Base-by-base conservation (phyloP, 2,797 vertebrate species). In the Zenarchopterus dispar region DNA sequence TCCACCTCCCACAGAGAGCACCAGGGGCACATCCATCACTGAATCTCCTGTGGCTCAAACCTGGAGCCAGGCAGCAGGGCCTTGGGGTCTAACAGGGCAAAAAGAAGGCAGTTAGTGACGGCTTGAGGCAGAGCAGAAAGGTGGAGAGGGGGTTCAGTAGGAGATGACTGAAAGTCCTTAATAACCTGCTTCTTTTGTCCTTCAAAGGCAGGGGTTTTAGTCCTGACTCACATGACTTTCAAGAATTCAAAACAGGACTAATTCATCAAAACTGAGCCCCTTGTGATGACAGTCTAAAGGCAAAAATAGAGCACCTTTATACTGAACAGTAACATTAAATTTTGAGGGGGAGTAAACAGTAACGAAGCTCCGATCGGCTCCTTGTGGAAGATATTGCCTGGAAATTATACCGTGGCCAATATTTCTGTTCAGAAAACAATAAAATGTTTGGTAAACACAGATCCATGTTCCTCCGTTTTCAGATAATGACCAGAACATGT, bases 11-110 rank as follows among this genome's bases (percentile, higher is more conserved):
- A 79, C 74, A 52, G 78, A 84, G 83, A 88, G 62, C 72, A 76
- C 81, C 48, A 21, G 62, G 78, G 84, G 73, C 75, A 77, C 78
- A 86, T 87, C 81, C 67, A 88, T 88, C 90, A 88, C 47, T 66
- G 77, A 61, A 77, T 77, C 78, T 84, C 77, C 75, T 71, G 67
- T 57, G 67, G 65, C 68, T 81, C 60, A 70, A 84, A 78, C 56
- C 77, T 61, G 65, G 57, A 77, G 58, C 55, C 15, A 53, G 22
- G 65, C 62, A 67, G 49, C 24, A 44, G 59, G 58, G 62, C 43
- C 80, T 63, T 53, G 48, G 74, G 82, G 76, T 57, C 69, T 53
- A 19, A 59, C 36, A 62, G 74, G 76, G 66, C 66, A 68, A 49
- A 70, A 26, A 59, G 70, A 81, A 70, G 65, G 41, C 61, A 62